Evolutionary conservation across 2,797 vertebrate species (phyloP).

Genomic region (Apogon hyalosoma): DNA sequence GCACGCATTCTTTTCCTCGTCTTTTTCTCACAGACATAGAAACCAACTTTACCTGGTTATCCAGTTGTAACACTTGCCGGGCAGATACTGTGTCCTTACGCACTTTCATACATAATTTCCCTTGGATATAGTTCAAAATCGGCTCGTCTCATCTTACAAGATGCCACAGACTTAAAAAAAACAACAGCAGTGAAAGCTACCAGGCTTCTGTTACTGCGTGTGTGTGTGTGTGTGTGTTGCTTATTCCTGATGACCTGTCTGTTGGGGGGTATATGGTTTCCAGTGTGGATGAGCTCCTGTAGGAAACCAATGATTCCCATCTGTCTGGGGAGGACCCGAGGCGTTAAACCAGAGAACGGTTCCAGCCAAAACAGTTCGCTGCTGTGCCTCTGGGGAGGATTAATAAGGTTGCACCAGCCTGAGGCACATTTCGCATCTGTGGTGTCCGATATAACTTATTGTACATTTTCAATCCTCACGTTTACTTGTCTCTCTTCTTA

Average conservation of each 20-base stretch:
- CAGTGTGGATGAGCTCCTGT: slow-evolving; percentile 39
- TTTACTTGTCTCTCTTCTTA: slow-evolving; percentile 5
- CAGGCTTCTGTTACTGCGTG: slow-evolving; percentile 60
- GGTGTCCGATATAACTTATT: slow-evolving; percentile 35
- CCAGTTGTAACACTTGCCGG: slow-evolving; percentile 48
- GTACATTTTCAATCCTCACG: slow-evolving; percentile 1
- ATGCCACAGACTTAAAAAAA: slow-evolving; percentile 50
- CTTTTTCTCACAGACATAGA: slow-evolving; percentile 54
- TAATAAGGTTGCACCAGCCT: slow-evolving; percentile 40
- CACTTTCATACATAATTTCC: slow-evolving; percentile 10
- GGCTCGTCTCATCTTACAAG: slow-evolving; percentile 65
- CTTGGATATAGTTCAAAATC: slow-evolving; percentile 52
- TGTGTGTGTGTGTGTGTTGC: slow-evolving; percentile 24
- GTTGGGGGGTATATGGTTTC: slow-evolving; percentile 48
- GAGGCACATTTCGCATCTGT: slow-evolving; percentile 25
- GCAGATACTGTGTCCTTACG: slow-evolving; percentile 42
- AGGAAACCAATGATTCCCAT: slow-evolving; percentile 57
- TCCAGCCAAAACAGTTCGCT: slow-evolving; percentile 54
- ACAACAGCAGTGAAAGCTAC: slow-evolving; percentile 66
- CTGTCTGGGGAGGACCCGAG: slow-evolving; percentile 47
- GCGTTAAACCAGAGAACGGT: slow-evolving; percentile 55
- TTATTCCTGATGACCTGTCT: slow-evolving; percentile 25
- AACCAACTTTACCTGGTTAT: slow-evolving; percentile 59
- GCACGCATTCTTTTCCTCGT: neutral
- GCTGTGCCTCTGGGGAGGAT: slow-evolving; percentile 52